Percentiles rank a stretch among this genome's conserved stretches.
Conservation (phyloP, 1,140 invertebrate species). For the Drosophila eugracilis region DNA sequence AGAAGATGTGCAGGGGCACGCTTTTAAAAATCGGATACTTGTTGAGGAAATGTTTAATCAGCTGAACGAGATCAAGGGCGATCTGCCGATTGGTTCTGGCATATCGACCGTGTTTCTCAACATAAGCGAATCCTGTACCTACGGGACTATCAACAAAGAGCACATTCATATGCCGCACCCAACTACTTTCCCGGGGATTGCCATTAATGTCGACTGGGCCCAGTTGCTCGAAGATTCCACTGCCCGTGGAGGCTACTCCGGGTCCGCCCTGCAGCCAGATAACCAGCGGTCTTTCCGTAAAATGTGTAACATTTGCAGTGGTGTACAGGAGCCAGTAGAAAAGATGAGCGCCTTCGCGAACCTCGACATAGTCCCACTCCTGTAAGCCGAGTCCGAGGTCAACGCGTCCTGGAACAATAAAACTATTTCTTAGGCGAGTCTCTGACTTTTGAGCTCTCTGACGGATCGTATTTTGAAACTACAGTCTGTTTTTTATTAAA, state of each 20-base stretch:
- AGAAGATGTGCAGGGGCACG: conserved; percentile 92
- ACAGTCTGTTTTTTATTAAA: no score
- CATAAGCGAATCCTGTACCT: conserved; percentile 94
- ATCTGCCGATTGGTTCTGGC: conserved; percentile 90
- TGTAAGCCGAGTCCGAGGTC: conserved; percentile 87
- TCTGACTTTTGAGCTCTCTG: no score
- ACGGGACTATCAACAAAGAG: conserved; percentile 96
- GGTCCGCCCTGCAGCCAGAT: conserved; percentile 93
- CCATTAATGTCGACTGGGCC: conserved; percentile 90
- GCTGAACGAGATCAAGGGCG: conserved; percentile 90
- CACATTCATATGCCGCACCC: conserved; percentile 92
- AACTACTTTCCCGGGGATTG: conserved; percentile 89
- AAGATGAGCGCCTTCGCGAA: conserved; percentile 90
- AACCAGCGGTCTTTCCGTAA: conserved; percentile 89
- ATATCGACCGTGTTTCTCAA: conserved; percentile 86
- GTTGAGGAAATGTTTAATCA: conserved; percentile 88
- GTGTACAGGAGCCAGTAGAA: conserved; percentile 94
- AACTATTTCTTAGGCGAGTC: no score
- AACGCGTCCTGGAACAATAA: conserved; percentile 31
- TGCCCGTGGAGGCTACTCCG: conserved; percentile 91
- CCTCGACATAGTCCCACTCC: conserved; percentile 89
- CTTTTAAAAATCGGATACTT: conserved; percentile 88
- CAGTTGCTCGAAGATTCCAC: conserved; percentile 92
- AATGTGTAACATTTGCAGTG: conserved; percentile 86
- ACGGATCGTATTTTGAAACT: no score